Conservation (phyloP, 2,888 invertebrate genomes). For the Aradus depressus region DNA sequence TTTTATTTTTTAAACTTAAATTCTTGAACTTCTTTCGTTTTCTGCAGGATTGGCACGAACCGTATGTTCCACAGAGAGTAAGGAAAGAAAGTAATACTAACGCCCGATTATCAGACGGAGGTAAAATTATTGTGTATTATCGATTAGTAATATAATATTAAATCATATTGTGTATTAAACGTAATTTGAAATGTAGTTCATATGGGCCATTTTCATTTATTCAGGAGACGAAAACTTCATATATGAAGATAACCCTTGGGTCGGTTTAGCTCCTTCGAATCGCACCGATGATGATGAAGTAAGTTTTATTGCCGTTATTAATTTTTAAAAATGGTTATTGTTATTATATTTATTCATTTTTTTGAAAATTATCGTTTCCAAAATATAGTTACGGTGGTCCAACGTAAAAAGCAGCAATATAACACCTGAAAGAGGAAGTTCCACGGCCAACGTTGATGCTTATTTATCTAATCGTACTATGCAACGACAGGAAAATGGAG, state of each 20-base stretch:
- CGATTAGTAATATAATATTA: not conserved
- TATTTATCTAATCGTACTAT: conserved; percentile 14
- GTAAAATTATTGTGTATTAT: conserved; percentile 15
- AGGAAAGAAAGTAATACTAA: conserved; percentile 30
- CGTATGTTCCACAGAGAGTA: conserved; percentile 23
- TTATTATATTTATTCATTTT: not conserved
- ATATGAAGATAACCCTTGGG: conserved; percentile 27
- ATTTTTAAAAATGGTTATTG: not conserved
- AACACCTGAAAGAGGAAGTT: conserved; percentile 25
- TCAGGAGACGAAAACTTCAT: conserved; percentile 26
- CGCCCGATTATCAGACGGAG: conserved; percentile 27
- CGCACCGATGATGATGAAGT: conserved; percentile 29
- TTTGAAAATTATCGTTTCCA: not conserved
- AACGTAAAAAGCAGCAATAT: conserved; percentile 27
- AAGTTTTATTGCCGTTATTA: conserved; percentile 1
- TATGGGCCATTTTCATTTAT: conserved; percentile 2
- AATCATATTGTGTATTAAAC: not conserved
- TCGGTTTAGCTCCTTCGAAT: conserved; percentile 23
- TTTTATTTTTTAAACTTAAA: not conserved
- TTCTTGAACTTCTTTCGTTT: not conserved
- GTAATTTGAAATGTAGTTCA: not conserved
- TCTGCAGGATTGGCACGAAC: conserved; percentile 28
- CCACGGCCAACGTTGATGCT: conserved; percentile 15
- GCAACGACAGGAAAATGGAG: conserved; percentile 23
- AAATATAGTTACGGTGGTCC: conserved; percentile 22